phyloP scores from a whole-genome alignment of 64 coral and sea anemone species.

The Actinia tenebrosa region DNA sequence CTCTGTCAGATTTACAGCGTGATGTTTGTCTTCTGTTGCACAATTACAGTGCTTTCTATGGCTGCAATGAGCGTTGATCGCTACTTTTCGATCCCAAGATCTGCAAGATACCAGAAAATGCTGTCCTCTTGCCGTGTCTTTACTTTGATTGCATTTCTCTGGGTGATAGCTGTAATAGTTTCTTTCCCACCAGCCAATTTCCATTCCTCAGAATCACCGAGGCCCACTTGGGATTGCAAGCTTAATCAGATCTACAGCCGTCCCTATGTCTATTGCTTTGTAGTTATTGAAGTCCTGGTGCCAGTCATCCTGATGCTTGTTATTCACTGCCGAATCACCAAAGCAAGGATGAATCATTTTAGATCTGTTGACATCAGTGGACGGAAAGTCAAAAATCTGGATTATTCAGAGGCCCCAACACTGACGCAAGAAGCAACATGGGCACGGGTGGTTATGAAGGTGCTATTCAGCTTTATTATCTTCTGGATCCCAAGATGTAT shows the following conservation, averaged over 20 bases:
- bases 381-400: slow-evolving; percentile 54
- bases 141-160: slow-evolving; percentile 39
- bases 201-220: background rate
- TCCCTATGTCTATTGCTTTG: slow-evolving; percentile 56
- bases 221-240: slow-evolving; percentile 56
- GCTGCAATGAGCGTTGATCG: slow-evolving; percentile 68
- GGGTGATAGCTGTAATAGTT: slow-evolving; percentile 45
- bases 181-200: slow-evolving; percentile 60
- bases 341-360: slow-evolving; percentile 38
- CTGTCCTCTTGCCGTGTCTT: slow-evolving; percentile 32
- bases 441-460: slow-evolving; percentile 56
- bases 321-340: slow-evolving; percentile 65
- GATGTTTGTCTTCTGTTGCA: slow-evolving; percentile 71
- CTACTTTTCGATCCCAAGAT: slow-evolving; percentile 71
- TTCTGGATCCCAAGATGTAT: slow-evolving; percentile 91
- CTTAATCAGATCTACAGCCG: slow-evolving; percentile 48
- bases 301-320: slow-evolving; percentile 57
- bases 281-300: slow-evolving; percentile 61
- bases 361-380: slow-evolving; percentile 59
- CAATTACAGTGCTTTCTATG: slow-evolving; percentile 58
- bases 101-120: slow-evolving; percentile 50
- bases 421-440: slow-evolving; percentile 57
- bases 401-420: slow-evolving; percentile 66
- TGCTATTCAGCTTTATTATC: slow-evolving; percentile 68
- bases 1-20: slow-evolving; percentile 58